A percentile compares a stretch with the other conserved stretches of the same genome.
These are phyloP conservation scores for Xiphydria camelus DNA, from an alignment of 2,888 invertebrate genomes.

Conservation along the genomic window DNA sequence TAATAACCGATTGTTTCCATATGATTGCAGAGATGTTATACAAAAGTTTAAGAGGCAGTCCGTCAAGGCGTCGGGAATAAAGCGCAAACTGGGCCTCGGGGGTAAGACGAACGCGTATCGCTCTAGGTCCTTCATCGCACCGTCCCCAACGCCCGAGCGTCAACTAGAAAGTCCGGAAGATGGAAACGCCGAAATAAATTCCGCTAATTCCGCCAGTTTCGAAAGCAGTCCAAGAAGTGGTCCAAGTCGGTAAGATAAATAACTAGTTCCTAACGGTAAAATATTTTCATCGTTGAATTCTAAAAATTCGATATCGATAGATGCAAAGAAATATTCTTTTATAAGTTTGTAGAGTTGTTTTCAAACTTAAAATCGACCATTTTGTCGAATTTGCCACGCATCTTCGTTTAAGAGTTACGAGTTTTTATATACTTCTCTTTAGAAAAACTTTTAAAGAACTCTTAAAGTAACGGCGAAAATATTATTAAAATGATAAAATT, in stretches of 20 bases:
- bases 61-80: slow-evolving; percentile 76
- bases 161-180: slow-evolving; percentile 60
- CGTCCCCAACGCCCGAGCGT: slow-evolving; percentile 69
- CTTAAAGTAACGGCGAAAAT: too few relatives aligned
- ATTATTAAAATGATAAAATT: too few relatives aligned
- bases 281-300: too few relatives aligned
- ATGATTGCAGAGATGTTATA: slow-evolving; percentile 79
- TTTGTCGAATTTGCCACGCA: neutral
- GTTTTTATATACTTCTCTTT: too few relatives aligned
- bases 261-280: too few relatives aligned
- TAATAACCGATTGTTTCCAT: slow-evolving; percentile 32
- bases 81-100: slow-evolving; percentile 76
- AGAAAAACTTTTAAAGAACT: too few relatives aligned
- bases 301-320: too few relatives aligned
- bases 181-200: slow-evolving; percentile 47
- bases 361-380: too few relatives aligned
- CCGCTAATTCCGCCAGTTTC: slow-evolving; percentile 63
- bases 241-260: slow-evolving; percentile 60
- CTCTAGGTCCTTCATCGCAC: slow-evolving; percentile 76
- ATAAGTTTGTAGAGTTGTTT: too few relatives aligned
- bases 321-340: too few relatives aligned
- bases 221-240: slow-evolving; percentile 76
- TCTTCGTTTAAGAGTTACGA: too few relatives aligned
- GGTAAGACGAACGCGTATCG: slow-evolving; percentile 67
- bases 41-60: slow-evolving; percentile 86